Evolutionary conservation across 2,797 vertebrate genomes (phyloP).

Genomic region (Typhlichthys eigenmanni): DNA sequence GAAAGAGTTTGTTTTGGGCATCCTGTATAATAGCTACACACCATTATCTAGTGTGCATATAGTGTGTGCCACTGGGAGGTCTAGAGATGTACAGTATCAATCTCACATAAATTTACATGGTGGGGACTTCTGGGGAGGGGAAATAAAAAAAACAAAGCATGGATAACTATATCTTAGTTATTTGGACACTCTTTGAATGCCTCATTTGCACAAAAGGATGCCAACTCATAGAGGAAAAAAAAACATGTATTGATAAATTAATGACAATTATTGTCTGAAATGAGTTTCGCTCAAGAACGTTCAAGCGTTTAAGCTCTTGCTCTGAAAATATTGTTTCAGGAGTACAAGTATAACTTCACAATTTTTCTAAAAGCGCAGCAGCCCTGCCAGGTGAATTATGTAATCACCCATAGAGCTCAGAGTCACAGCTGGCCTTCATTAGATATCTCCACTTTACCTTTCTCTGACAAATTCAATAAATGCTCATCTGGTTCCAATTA

Average conservation of each 20-base stretch:
- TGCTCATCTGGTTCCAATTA: conserved; percentile 72
- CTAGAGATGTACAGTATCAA: no score
- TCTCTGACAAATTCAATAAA: conserved; percentile 77
- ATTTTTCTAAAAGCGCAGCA: conserved; percentile 31
- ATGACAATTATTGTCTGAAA: no score
- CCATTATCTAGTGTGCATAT: no score
- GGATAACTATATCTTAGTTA: background rate
- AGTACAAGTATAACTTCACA: conserved; percentile 26
- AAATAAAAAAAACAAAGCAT: no score
- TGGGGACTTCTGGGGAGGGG: conserved; percentile 1
- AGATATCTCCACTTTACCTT: conserved; percentile 67
- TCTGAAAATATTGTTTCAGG: conserved; percentile 7
- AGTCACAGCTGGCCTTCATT: conserved; percentile 58
- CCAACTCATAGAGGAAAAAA: background rate
- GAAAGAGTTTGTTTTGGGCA: background rate
- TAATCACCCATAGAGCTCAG: conserved; percentile 23
- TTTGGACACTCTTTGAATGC: conserved; percentile 4
- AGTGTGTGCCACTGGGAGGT: no score
- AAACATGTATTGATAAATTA: no score
- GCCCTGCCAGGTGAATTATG: conserved; percentile 45
- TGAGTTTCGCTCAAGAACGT: no score
- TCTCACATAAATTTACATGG: no score
- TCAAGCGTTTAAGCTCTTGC: no score
- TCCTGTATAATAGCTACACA: no score
- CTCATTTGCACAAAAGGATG: background rate